Evolutionary conservation across 1,140 invertebrate genomes (phyloP).

Genomic region (Apis laboriosa): DNA sequence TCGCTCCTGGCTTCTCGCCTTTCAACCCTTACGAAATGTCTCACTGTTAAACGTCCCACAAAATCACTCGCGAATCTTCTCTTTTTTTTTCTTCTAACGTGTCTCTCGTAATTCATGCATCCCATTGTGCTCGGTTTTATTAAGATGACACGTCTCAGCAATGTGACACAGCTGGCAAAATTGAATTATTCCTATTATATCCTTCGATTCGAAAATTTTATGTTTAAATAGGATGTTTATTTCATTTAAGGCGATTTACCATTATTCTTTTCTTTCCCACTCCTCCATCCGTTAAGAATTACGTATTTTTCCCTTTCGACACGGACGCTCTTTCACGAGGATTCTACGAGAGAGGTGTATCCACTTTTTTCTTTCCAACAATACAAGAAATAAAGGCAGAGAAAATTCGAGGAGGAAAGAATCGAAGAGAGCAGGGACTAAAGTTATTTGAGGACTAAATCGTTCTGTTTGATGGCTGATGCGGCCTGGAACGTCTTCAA

Average conservation of each 20-base stretch:
- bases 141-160: neutral
- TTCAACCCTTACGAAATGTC: constrained; percentile 10
- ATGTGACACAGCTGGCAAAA: neutral
- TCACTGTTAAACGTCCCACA: neutral
- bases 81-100: too few relatives aligned
- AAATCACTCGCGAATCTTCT: neutral
- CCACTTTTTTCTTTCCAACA: neutral
- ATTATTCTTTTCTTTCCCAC: neutral
- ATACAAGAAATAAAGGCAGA: neutral
- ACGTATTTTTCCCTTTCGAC: constrained; percentile 1
- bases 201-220: neutral
- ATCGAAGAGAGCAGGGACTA: too few relatives aligned
- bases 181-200: neutral
- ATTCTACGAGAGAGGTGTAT: neutral
- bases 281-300: neutral
- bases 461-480: constrained; percentile 73
- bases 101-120: neutral
- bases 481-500: constrained; percentile 54
- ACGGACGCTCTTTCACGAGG: neutral
- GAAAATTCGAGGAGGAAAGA: constrained; percentile 1
- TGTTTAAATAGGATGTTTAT: neutral
- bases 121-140: neutral
- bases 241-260: too few relatives aligned
- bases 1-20: constrained; percentile 6
- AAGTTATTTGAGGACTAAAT: constrained; percentile 73